Evolutionary conservation across 2,113 vertebrate genomes (phyloP).

Genomic region (Xiphophorus couchianus): DNA sequence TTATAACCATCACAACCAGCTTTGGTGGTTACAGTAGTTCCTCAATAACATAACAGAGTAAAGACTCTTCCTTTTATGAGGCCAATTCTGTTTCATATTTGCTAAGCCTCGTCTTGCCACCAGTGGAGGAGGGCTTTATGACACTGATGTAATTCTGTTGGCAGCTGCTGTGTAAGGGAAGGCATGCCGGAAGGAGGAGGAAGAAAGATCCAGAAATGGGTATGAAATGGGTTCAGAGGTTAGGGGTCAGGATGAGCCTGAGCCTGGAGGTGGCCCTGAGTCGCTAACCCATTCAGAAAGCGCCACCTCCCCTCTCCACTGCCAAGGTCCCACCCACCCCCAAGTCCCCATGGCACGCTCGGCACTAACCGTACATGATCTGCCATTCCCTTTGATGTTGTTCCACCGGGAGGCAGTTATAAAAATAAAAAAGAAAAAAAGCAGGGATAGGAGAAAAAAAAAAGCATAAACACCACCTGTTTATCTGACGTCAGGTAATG

Average conservation of each 20-base stretch:
- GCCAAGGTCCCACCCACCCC: conserved; percentile 32
- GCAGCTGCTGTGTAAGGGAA: conserved; percentile 59
- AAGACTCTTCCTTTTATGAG: conserved; percentile 18
- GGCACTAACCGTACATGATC: conserved; percentile 70
- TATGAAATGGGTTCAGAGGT: conserved; percentile 44
- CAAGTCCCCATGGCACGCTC: conserved; percentile 61
- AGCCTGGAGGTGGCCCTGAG: conserved; percentile 63
- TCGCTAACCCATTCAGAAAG: conserved; percentile 25
- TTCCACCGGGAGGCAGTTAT: conserved; percentile 63
- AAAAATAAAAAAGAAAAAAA: conserved; percentile 38
- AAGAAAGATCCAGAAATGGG: conserved; percentile 11
- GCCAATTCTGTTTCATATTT: conserved; percentile 40
- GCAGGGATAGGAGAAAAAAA: conserved; percentile 23
- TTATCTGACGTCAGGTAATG: conserved; percentile 62
- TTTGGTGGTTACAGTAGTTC: neutral
- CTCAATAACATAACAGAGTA: neutral
- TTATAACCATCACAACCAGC: neutral
- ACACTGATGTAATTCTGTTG: conserved; percentile 75
- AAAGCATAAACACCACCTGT: conserved; percentile 78
- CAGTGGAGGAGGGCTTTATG: conserved; percentile 41
- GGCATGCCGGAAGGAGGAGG: conserved; percentile 33
- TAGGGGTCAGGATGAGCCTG: conserved; percentile 65
- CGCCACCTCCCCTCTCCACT: conserved; percentile 18
- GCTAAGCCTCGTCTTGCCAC: conserved; percentile 27
- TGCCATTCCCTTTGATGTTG: conserved; percentile 78